Evolutionary conservation across 2,888 invertebrate species (phyloP).

Genomic region (Anthoptus insignis): DNA sequence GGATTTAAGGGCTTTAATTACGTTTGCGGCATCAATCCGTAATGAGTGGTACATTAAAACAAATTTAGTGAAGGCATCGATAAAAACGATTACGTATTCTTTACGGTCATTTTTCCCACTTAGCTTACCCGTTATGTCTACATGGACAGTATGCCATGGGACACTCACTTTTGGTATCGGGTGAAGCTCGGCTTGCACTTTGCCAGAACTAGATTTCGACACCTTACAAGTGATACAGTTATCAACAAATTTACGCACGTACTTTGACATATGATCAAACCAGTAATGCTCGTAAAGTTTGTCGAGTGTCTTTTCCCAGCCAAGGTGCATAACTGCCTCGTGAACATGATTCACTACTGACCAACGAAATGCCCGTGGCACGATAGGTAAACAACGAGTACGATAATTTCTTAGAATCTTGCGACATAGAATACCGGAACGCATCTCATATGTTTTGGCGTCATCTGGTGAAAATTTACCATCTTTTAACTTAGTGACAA

Average conservation of each 20-base stretch:
- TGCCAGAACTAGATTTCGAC: not conserved
- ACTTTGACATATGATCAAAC: constrained; percentile 51
- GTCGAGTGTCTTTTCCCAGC: constrained; percentile 48
- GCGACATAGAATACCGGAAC: too few species aligned
- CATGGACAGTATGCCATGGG: not conserved
- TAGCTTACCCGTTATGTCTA: not conserved
- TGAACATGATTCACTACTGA: constrained; percentile 50
- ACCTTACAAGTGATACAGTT: constrained; percentile 45
- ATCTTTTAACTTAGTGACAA: constrained; percentile 11
- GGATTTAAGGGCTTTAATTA: not conserved
- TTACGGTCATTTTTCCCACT: not conserved
- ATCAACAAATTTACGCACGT: constrained; percentile 54
- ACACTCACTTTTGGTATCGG: not conserved
- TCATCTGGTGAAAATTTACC: constrained; percentile 23
- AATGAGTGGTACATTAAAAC: not conserved
- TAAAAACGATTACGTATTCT: not conserved
- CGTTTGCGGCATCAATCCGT: not conserved
- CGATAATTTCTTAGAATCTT: too few species aligned
- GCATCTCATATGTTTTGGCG: constrained; percentile 38
- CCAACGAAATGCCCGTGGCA: constrained; percentile 48
- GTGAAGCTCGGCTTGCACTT: not conserved
- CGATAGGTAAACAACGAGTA: constrained; percentile 40
- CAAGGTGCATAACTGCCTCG: constrained; percentile 48
- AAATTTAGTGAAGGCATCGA: not conserved
- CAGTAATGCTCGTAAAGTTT: constrained; percentile 52